phyloP scores from a whole-genome alignment of 1,140 invertebrate genomes.

The Stegodyphus mimosarum region DNA sequence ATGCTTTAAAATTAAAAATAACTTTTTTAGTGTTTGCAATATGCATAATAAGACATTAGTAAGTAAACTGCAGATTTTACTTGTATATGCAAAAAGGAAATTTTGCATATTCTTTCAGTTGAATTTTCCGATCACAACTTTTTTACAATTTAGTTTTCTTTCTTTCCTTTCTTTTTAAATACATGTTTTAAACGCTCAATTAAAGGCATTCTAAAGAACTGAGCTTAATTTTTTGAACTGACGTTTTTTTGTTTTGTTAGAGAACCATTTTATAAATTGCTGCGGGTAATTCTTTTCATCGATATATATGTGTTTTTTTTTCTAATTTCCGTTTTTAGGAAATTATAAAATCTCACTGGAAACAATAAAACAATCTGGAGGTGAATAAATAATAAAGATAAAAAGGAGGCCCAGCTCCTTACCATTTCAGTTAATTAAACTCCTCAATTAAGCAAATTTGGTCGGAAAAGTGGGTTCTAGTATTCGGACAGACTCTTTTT shows the following conservation, averaged over 20 bases:
- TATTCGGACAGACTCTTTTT: conserved; percentile 37
- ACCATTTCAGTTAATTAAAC: conserved; percentile 49
- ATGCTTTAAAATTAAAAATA: too few relatives aligned
- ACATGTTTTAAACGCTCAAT: conserved; percentile 48
- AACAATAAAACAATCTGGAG: conserved; percentile 53
- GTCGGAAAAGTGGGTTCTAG: conserved; percentile 8
- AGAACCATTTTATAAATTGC: conserved; percentile 58
- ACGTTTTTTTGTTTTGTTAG: conserved; percentile 10
- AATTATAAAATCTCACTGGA: conserved; percentile 58
- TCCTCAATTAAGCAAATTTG: conserved; percentile 54
- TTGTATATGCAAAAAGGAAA: background rate
- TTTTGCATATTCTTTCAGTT: conserved; percentile 24
- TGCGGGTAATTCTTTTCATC: conserved; percentile 30
- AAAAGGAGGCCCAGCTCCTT: background rate
- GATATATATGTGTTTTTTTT: conserved; percentile 29
- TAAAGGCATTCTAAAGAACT: conserved; percentile 49
- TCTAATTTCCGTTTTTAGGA: background rate
- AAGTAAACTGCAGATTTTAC: too few relatives aligned
- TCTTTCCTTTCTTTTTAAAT: conserved; percentile 33
- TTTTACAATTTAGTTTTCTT: conserved; percentile 4
- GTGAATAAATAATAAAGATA: conserved; percentile 51
- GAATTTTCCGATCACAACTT: conserved; percentile 21
- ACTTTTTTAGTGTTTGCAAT: too few relatives aligned
- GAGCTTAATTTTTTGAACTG: conserved; percentile 18
- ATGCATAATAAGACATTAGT: too few relatives aligned